These are phyloP conservation scores for Watsonalla cultraria DNA, from an alignment of 2,888 invertebrate genomes.

Conservation along the genomic window DNA sequence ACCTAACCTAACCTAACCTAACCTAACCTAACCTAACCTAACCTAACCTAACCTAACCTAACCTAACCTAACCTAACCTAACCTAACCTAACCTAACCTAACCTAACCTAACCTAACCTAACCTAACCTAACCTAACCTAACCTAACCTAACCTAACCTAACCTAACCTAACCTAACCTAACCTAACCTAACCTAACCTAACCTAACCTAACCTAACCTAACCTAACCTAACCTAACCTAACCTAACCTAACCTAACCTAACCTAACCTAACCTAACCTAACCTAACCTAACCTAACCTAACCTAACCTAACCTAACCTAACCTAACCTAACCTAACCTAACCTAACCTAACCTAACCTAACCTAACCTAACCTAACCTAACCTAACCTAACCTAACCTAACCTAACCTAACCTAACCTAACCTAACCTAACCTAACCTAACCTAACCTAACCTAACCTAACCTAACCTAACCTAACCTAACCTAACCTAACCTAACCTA, in stretches of 20 bases:
- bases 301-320: conserved; percentile 1
- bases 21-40: conserved; percentile 14
- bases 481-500: too few relatives aligned
- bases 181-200: conserved; percentile 15
- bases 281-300: conserved; percentile 9
- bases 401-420: too few relatives aligned
- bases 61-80: conserved; percentile 13
- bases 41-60: conserved; percentile 9
- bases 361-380: too few relatives aligned
- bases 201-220: conserved; percentile 11
- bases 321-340: too few relatives aligned
- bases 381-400: too few relatives aligned
- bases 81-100: conserved; percentile 20
- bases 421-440: too few relatives aligned
- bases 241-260: conserved; percentile 10
- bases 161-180: conserved; percentile 13
- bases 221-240: conserved; percentile 10
- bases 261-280: conserved; percentile 7
- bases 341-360: too few relatives aligned
- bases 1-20: conserved; percentile 15
- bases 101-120: conserved; percentile 22
- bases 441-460: too few relatives aligned
- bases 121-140: conserved; percentile 19
- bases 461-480: too few relatives aligned
- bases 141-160: conserved; percentile 4